Evolutionary conservation across 2,113 vertebrate species (phyloP).

Genomic region (Empidonax alnorum): DNA sequence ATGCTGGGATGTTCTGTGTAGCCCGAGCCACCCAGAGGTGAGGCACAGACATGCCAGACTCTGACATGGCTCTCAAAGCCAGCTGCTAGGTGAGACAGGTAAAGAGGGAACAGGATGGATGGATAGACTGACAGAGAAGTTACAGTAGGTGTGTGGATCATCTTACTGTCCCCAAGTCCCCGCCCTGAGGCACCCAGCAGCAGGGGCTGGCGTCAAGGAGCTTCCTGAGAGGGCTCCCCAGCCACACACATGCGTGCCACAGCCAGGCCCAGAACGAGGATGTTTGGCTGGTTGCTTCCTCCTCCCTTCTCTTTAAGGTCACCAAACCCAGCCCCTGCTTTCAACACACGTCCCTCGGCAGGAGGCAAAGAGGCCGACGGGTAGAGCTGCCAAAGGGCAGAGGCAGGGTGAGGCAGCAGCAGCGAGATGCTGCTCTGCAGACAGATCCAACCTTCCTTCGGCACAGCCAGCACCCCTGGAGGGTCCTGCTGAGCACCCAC

Average conservation of each 20-base stretch:
- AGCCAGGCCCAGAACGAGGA: background rate
- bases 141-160: fast-evolving
- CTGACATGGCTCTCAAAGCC: background rate
- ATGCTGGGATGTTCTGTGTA: background rate
- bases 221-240: background rate
- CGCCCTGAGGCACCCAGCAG: background rate
- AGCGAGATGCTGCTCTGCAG: background rate
- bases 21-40: background rate
- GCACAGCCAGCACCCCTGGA: fast-evolving
- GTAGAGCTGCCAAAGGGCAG: background rate
- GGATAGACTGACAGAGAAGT: background rate
- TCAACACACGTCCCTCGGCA: conserved; percentile 1
- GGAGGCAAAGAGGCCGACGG: background rate
- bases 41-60: background rate
- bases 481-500: background rate
- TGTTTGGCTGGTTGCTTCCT: background rate
- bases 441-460: background rate
- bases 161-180: background rate
- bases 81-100: background rate
- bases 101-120: background rate
- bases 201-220: background rate
- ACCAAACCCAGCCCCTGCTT: conserved; percentile 33
- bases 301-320: background rate
- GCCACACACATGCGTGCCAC: background rate
- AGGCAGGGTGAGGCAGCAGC: fast-evolving